Evolutionary conservation across 2,797 vertebrate genomes (phyloP).

Genomic region (Chromis chromis): DNA sequence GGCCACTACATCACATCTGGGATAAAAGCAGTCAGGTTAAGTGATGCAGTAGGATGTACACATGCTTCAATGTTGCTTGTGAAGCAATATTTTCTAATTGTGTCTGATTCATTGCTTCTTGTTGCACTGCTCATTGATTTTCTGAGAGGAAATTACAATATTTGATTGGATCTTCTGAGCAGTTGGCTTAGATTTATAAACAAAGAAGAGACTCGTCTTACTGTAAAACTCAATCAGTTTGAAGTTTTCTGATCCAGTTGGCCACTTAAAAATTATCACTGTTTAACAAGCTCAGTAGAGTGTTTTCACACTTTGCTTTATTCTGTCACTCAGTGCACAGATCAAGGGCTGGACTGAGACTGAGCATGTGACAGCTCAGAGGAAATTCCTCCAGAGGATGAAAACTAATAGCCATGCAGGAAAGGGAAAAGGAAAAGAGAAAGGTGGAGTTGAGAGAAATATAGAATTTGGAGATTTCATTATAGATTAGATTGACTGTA

Average conservation of each 20-base stretch:
- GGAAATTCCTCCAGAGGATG: constrained; percentile 77
- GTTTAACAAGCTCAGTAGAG: constrained; percentile 37
- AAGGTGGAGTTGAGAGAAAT: constrained; percentile 50
- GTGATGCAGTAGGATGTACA: constrained; percentile 5
- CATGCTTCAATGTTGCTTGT: background rate
- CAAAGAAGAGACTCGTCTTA: constrained; percentile 5
- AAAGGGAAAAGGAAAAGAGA: constrained; percentile 41
- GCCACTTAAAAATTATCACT: constrained; percentile 22
- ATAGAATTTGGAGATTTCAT: constrained; percentile 16
- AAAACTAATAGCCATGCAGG: constrained; percentile 56
- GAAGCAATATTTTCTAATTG: background rate
- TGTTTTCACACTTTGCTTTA: constrained; percentile 52
- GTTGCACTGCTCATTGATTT: constrained; percentile 5
- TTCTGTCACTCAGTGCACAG: constrained; percentile 65
- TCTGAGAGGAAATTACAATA: constrained; percentile 12
- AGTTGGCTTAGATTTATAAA: background rate
- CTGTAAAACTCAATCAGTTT: constrained; percentile 1
- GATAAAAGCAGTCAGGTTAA: background rate
- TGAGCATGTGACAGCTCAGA: constrained; percentile 76
- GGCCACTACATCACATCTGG: too few relatives aligned
- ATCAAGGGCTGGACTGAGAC: constrained; percentile 64
- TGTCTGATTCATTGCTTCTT: constrained; percentile 1
- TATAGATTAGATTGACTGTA: background rate
- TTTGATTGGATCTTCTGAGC: background rate
- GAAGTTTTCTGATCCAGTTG: constrained; percentile 21